Evolutionary conservation across 2,797 vertebrate species (phyloP), one percentile per base, ranked within the genome.

Genomic region (Peromyscus nudipes): DNA sequence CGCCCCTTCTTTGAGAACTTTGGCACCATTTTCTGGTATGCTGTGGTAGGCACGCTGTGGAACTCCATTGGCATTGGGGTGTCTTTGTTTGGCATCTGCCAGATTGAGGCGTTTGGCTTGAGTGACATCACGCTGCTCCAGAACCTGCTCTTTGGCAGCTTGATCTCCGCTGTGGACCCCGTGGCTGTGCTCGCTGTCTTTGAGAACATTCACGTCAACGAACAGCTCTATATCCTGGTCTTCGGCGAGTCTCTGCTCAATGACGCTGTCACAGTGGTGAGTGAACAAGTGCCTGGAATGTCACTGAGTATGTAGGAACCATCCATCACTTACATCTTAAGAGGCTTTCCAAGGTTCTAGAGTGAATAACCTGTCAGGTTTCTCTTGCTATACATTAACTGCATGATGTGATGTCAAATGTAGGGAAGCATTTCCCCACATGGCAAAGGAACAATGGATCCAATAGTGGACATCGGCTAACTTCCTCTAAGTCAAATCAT

Each of bases 191-290:
- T 99, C 0, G 99, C 98, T 0, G 99, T 99, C 97, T 99, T 99
- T 46, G 99, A 99, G 98, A 99, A 99, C 57, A 99, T 99, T 96
- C 99, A 99, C 0, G 99, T 99, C 95, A 99, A 99, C 0, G 99
- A 99, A 98, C 99, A 99, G 98, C 99, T 99, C 97, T 99, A 99
- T 98, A 99, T 99, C 91, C 98, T 99, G 98, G 99, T 99, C 89
- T 99, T 99, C 65, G 99, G 99, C 60, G 99, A 99, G 97, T 99
- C 99, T 46, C 98, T 99, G 97, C 99, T 99, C 98, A 99, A 99
- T 13, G 99, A 99, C 55, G 99, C 99, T 0, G 99, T 99, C 98
- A 99, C 99, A 92, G 99, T 99, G 99, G 99, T 99, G 98, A 99
- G 99, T 98, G 94, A 27, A 57, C 29, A 13, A 6, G 37, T 40